phyloP scores from a whole-genome alignment of 2,797 vertebrate species.

The Sebastes taczanowskii region DNA sequence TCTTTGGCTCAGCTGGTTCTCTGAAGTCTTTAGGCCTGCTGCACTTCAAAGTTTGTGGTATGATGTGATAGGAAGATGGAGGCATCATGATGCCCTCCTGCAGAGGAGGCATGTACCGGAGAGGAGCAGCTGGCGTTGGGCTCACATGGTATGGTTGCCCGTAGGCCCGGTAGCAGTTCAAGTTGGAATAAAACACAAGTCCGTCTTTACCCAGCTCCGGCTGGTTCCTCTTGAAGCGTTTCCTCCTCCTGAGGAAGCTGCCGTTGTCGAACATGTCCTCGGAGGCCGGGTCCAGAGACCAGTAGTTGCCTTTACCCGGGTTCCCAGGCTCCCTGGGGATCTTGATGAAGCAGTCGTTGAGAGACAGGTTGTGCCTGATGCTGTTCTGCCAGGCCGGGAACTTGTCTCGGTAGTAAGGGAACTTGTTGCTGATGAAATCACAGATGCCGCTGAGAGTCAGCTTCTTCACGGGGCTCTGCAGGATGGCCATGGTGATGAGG shows the following conservation, averaged over 20 bases:
- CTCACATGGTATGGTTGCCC: conserved; percentile 75
- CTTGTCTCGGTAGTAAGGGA: conserved; percentile 90
- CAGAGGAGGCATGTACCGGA: conserved; percentile 68
- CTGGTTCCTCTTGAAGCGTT: conserved; percentile 89
- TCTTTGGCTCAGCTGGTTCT: conserved; percentile 30
- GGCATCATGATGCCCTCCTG: conserved; percentile 67
- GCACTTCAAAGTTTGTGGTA: conserved; percentile 70
- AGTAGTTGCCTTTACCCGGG: conserved; percentile 92
- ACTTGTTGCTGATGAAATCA: conserved; percentile 93
- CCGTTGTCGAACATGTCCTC: conserved; percentile 95
- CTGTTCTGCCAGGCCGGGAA: conserved; percentile 93
- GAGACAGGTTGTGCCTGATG: conserved; percentile 88
- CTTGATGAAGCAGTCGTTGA: conserved; percentile 90
- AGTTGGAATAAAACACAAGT: conserved; percentile 73
- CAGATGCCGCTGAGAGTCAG: conserved; percentile 92
- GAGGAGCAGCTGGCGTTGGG: conserved; percentile 57
- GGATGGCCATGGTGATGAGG: conserved; percentile 94
- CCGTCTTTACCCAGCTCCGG: conserved; percentile 74
- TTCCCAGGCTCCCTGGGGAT: conserved; percentile 90
- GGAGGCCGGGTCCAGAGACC: conserved; percentile 92
- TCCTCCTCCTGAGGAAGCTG: conserved; percentile 90
- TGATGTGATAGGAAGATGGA: conserved; percentile 54
- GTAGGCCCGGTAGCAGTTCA: conserved; percentile 72
- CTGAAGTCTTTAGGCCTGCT: conserved; percentile 57
- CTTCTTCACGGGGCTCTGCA: conserved; percentile 89